A percentile compares a stretch with the other conserved stretches of the same genome.
phyloP scores from a whole-genome alignment of 2,888 invertebrate genomes.

The Sphecodes monilicornis region DNA sequence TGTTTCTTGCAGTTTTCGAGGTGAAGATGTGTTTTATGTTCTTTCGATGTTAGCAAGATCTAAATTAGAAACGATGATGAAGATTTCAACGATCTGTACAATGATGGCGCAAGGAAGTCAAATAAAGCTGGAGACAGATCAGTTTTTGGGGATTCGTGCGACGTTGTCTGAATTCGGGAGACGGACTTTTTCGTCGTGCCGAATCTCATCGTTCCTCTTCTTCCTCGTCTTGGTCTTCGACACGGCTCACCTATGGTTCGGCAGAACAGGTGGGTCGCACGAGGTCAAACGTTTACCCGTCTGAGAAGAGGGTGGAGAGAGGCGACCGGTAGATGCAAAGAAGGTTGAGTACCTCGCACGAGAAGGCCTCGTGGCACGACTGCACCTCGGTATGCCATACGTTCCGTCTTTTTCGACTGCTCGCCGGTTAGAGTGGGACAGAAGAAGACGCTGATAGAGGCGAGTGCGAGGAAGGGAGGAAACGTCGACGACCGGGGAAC shows the following conservation, averaged over 20 bases:
- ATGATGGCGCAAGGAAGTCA: too few species aligned
- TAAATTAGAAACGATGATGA: too few species aligned
- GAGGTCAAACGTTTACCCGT: constrained; percentile 65
- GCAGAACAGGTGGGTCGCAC: constrained; percentile 68
- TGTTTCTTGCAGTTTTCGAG: not conserved
- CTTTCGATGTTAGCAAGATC: too few species aligned
- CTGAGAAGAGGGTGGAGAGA: constrained; percentile 43
- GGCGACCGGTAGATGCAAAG: constrained; percentile 74
- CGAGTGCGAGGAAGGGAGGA: constrained; percentile 22
- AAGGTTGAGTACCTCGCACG: constrained; percentile 78
- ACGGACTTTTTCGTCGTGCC: not conserved
- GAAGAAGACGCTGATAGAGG: constrained; percentile 26
- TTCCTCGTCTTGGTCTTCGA: constrained; percentile 22
- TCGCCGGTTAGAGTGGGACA: constrained; percentile 19
- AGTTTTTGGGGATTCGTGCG: not conserved
- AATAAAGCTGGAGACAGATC: not conserved
- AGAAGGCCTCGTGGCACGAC: constrained; percentile 73
- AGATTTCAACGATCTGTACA: too few species aligned
- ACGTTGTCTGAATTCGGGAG: not conserved
- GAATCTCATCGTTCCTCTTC: constrained; percentile 1
- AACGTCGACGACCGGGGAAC: constrained; percentile 42
- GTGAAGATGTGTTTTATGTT: too few species aligned
- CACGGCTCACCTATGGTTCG: constrained; percentile 43
- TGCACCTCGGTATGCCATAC: constrained; percentile 69
- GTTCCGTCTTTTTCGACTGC: constrained; percentile 61